Base-by-base conservation (phyloP, 2,797 vertebrate genomes). In the Sciurus vulgaris region DNA sequence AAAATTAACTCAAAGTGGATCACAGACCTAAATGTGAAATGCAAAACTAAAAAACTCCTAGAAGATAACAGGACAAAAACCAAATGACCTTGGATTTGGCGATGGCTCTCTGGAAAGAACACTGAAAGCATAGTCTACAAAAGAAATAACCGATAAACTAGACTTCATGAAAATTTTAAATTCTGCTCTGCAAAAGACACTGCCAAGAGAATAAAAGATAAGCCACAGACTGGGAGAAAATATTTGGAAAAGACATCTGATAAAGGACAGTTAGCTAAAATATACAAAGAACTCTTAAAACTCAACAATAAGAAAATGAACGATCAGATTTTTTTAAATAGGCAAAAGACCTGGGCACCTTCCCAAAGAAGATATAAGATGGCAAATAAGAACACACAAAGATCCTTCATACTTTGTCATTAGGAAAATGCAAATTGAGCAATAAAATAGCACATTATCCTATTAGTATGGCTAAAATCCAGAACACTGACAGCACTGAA, bases 81-180 rank as follows among this genome's bases (percentile, higher is more conserved):
- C 47, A 44, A 10, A 47, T 30, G 33, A 91, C 74, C 44, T 94
- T 85, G 9, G 28, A 12, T 51, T 77, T 90, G n/a, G 38, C 26
- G 17, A 85, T 44, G 49, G 41, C 9, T 18, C 61, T 89, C 47
- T 41, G 90, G 30, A 91, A 69, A 89, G 3, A 76, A 90, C 30
- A 78, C 30, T 47, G 56, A 38, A 93, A 59, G 17, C 14, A 73
- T 30, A 11, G 10, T 18, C 28, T 33, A 51, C 22, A 14, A 86
- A 95, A 95, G 49, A 82, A 86, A 92, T 70, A 61, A 83, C 35
- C 85, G 54, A 74, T 41, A 76, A 89, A 18, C 33, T 51, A 13
- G 49, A 70, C 41, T 56, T 78, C 26, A 63, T 87, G 92, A 88
- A 95, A 94, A 95, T 72, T 47, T 35, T 93, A 85, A 83, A 74